Evolutionary conservation across 1,140 invertebrate genomes (phyloP).

Genomic region (Nebria ingens): DNA sequence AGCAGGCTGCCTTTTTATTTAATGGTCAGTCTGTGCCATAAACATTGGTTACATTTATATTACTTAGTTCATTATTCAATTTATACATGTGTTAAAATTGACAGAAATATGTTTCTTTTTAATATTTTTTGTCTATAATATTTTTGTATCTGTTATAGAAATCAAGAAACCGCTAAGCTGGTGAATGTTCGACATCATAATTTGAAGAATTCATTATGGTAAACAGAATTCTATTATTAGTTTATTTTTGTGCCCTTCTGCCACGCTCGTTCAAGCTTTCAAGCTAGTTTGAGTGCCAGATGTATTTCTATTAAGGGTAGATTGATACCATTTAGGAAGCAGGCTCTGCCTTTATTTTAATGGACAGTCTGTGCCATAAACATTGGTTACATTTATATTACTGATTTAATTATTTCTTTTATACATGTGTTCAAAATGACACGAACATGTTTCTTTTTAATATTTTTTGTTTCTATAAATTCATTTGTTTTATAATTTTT

Average conservation of each 20-base stretch:
- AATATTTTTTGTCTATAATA: too few relatives aligned
- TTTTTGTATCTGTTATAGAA: neutral
- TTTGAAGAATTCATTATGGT: too few relatives aligned
- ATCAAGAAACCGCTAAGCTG: too few relatives aligned
- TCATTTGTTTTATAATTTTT: too few relatives aligned
- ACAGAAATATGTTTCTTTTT: too few relatives aligned
- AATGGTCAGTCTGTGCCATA: neutral
- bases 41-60: neutral
- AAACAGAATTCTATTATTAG: too few relatives aligned
- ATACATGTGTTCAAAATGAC: too few relatives aligned
- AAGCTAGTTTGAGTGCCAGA: slow-evolving; percentile 1
- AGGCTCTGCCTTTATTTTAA: neutral
- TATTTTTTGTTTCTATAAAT: too few relatives aligned
- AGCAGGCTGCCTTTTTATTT: neutral
- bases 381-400: neutral
- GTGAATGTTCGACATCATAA: too few relatives aligned
- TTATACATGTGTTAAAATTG: too few relatives aligned
- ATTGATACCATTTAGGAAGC: slow-evolving; percentile 1
- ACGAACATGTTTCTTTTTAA: too few relatives aligned
- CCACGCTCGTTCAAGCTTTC: neutral
- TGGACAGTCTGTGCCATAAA: neutral
- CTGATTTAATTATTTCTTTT: too few relatives aligned
- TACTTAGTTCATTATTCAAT: neutral
- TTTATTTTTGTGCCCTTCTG: neutral
- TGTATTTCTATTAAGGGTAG: neutral